Conservation (phyloP, 2,113 vertebrate species). For the Silurus asotus region DNA sequence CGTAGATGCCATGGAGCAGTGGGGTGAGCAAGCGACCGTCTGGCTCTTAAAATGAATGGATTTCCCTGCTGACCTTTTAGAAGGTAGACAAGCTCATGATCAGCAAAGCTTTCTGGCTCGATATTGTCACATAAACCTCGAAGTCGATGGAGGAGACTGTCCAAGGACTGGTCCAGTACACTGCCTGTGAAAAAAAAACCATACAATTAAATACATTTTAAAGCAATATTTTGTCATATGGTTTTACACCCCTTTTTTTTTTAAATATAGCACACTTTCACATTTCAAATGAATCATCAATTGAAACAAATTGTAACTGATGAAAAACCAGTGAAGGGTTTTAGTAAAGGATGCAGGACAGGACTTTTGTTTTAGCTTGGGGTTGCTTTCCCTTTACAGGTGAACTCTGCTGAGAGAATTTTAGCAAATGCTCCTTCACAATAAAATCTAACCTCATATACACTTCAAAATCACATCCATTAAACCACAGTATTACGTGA, state of each 20-base stretch:
- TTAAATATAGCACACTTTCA: no score
- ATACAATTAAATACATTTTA: not conserved
- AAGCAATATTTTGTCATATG: not conserved
- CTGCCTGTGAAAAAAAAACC: constrained; percentile 74
- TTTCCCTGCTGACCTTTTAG: constrained; percentile 96
- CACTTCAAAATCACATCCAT: not conserved
- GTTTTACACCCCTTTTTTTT: no score
- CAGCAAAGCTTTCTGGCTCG: constrained; percentile 90
- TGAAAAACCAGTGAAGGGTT: not conserved
- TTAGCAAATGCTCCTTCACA: not conserved
- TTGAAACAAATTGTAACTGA: not conserved
- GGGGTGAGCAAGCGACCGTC: constrained; percentile 84
- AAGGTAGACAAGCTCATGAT: constrained; percentile 95
- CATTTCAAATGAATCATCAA: not conserved
- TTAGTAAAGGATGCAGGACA: not conserved
- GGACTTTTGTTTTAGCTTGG: not conserved
- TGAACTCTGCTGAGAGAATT: not conserved
- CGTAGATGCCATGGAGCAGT: constrained; percentile 90
- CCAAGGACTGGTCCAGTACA: constrained; percentile 90
- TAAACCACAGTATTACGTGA: not conserved
- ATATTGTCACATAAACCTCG: constrained; percentile 96
- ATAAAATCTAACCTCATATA: not conserved
- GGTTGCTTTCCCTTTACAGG: not conserved
- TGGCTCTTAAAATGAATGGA: constrained; percentile 91
- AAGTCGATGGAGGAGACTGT: constrained; percentile 91